Evolutionary conservation across 2,113 vertebrate genomes (phyloP).

Genomic region (Callipepla californica): DNA sequence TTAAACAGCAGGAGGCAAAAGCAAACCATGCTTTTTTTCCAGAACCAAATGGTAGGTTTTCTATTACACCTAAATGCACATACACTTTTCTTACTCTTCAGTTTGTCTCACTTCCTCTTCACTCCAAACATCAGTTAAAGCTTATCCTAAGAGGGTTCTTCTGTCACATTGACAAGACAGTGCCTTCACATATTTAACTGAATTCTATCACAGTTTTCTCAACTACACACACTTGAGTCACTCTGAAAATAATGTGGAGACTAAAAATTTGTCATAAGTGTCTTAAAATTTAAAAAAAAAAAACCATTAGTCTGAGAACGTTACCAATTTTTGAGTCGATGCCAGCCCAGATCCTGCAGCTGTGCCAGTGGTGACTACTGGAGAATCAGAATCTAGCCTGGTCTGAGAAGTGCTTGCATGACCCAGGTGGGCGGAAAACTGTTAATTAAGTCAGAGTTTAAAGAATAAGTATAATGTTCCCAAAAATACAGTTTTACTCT

Average conservation of each 20-base stretch:
- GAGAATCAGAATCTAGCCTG: conserved; percentile 70
- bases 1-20: not conserved
- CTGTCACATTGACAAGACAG: not conserved
- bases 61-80: accelerated
- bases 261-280: not conserved
- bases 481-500: not conserved
- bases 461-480: not conserved
- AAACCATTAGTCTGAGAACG: not conserved
- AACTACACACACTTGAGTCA: not conserved
- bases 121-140: not conserved
- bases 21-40: not conserved
- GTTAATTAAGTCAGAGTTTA: conserved; percentile 24
- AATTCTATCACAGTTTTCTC: not conserved
- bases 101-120: not conserved
- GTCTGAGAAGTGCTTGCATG: conserved; percentile 73
- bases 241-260: not conserved
- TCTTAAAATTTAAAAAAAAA: not conserved
- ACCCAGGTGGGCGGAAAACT: conserved; percentile 70
- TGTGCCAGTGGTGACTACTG: conserved; percentile 67
- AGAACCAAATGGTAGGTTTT: not conserved
- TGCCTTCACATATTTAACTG: not conserved
- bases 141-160: not conserved
- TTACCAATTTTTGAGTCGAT: conserved; percentile 82
- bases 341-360: conserved; percentile 72
- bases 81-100: not conserved